Evolutionary conservation across 1,140 invertebrate genomes (phyloP).

Genomic region (Drosophila ercepeae): DNA sequence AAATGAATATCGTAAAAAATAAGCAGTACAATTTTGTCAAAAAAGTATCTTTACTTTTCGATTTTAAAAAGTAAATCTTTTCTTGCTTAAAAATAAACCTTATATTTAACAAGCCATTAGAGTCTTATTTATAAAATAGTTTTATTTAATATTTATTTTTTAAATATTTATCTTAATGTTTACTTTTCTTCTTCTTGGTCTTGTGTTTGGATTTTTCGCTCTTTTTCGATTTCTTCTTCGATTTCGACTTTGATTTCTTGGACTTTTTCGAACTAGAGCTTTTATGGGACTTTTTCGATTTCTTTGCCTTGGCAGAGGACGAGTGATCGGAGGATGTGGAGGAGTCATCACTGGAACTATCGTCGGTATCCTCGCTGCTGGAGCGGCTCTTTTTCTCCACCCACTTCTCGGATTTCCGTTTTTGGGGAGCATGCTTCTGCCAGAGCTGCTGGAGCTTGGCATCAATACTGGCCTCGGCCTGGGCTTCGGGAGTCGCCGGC

Average conservation of each 20-base stretch:
- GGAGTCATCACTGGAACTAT: constrained; percentile 28
- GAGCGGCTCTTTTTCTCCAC: constrained; percentile 51
- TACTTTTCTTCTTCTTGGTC: constrained; percentile 64
- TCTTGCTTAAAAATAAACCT: no score
- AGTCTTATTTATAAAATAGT: constrained; percentile 5
- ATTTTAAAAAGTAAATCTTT: not conserved
- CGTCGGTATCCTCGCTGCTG: constrained; percentile 53
- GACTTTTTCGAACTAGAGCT: constrained; percentile 58
- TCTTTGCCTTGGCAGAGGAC: constrained; percentile 22
- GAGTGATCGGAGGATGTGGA: constrained; percentile 23
- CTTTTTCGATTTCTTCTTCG: constrained; percentile 77
- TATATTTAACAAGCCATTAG: constrained; percentile 24
- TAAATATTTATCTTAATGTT: constrained; percentile 27
- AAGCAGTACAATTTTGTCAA: not conserved
- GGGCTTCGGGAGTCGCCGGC: not conserved
- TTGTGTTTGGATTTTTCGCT: constrained; percentile 61
- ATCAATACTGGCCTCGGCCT: constrained; percentile 48
- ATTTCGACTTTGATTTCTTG: constrained; percentile 57
- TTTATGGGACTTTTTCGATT: constrained; percentile 61
- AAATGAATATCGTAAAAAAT: constrained; percentile 1
- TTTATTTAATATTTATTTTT: constrained; percentile 5
- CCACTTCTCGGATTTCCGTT: constrained; percentile 58
- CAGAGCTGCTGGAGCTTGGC: constrained; percentile 62
- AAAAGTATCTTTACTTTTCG: no score
- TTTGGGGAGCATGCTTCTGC: constrained; percentile 56